phyloP scores from a whole-genome alignment of 1,140 invertebrate genomes.

The Plectrocnemia conspersa region DNA sequence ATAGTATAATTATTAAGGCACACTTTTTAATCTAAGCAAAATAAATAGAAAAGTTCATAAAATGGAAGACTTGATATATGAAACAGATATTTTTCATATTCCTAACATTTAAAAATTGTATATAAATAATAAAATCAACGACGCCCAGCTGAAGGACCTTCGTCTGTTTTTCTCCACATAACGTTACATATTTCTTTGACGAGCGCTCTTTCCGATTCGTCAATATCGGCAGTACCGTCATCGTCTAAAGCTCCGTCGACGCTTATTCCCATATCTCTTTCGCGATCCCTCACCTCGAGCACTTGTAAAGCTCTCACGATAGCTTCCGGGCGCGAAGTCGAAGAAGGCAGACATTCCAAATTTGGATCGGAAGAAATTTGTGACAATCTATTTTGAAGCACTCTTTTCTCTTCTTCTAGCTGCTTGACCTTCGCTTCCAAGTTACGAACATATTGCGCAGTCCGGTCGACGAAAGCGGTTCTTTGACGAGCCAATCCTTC shows the following conservation, averaged over 20 bases:
- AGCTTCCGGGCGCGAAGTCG: constrained; percentile 71
- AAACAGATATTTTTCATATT: too few species aligned
- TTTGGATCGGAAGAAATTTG: constrained; percentile 49
- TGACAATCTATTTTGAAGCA: constrained; percentile 36
- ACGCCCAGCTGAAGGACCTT: constrained; percentile 41
- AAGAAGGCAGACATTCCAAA: constrained; percentile 39
- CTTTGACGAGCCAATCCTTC: constrained; percentile 56
- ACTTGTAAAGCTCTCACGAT: constrained; percentile 87
- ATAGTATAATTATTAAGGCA: too few species aligned
- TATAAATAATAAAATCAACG: too few species aligned
- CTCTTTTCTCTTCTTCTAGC: constrained; percentile 70
- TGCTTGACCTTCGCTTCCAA: constrained; percentile 80
- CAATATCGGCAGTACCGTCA: constrained; percentile 59
- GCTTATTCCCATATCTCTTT: constrained; percentile 43
- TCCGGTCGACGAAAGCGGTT: constrained; percentile 59
- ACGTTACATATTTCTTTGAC: constrained; percentile 97
- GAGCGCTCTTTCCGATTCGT: constrained; percentile 87
- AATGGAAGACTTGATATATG: too few species aligned
- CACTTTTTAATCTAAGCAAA: too few species aligned
- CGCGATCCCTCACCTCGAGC: constrained; percentile 80
- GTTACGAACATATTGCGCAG: constrained; percentile 81
- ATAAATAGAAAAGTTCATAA: too few species aligned
- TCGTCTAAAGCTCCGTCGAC: constrained; percentile 49
- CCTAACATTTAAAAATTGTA: too few species aligned
- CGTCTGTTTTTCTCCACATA: constrained; percentile 58